A percentile compares a stretch with the other conserved stretches of the same genome.
Conservation (phyloP, 1,140 invertebrate species). For the Grapholita molesta region DNA sequence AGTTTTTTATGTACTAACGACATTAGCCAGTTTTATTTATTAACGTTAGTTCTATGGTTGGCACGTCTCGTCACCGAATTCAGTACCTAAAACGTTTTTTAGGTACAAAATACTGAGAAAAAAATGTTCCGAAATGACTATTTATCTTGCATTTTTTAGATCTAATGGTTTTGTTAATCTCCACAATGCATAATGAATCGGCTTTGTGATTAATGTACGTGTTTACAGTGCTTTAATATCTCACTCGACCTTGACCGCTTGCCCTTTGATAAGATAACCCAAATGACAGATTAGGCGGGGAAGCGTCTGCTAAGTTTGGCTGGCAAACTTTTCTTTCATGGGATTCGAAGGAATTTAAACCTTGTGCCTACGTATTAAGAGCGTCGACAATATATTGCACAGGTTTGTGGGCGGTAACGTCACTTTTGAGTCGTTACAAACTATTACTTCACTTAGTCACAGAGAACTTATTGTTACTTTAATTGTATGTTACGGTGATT, state of each 20-base stretch:
- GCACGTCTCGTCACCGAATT: neutral
- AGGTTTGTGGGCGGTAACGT: neutral
- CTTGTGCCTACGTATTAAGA: neutral
- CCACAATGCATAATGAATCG: neutral
- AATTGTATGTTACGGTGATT: too few species aligned
- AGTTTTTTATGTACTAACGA: too few species aligned
- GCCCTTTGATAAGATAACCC: slow-evolving; percentile 9
- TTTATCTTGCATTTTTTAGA: neutral
- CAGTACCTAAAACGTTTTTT: too few species aligned
- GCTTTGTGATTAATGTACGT: neutral
- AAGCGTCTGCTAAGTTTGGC: neutral
- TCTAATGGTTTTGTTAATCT: neutral
- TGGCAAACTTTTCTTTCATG: neutral
- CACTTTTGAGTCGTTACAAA: neutral
- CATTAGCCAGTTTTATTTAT: too few species aligned
- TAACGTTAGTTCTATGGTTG: neutral
- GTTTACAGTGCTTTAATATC: neutral
- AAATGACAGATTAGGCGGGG: slow-evolving; percentile 3
- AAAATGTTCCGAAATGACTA: neutral
- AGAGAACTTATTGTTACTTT: too few species aligned
- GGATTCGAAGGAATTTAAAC: neutral
- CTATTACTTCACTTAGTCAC: neutral
- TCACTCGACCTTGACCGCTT: neutral
- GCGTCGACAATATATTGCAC: neutral
- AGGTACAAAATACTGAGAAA: neutral